Evolutionary conservation across 2,797 vertebrate genomes (phyloP).

Genomic region (Sebastes iracundus): DNA sequence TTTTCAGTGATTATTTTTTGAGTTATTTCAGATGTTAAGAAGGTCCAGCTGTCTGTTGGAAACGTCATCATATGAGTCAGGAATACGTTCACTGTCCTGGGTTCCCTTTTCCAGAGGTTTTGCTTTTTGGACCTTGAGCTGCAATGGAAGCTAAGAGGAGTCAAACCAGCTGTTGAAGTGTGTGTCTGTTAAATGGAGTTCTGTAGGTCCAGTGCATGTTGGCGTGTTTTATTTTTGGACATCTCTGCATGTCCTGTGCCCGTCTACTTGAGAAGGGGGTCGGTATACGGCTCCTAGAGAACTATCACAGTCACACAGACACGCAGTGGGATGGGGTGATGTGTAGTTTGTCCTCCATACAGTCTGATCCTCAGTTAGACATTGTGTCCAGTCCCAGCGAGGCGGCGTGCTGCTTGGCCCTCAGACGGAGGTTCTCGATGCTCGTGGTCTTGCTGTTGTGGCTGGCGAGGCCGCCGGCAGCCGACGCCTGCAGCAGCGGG

Average conservation of each 20-base stretch:
- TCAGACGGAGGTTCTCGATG: constrained; percentile 96
- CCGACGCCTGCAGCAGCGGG: constrained; percentile 91
- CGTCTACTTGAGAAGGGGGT: constrained; percentile 9
- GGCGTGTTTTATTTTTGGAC: constrained; percentile 28
- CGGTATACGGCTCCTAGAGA: constrained; percentile 34
- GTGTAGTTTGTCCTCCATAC: constrained; percentile 20
- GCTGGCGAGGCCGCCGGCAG: constrained; percentile 79
- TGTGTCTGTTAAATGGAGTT: constrained; percentile 16
- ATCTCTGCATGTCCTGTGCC: constrained; percentile 25
- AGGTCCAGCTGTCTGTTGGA: constrained; percentile 27
- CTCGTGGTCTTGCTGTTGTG: constrained; percentile 99
- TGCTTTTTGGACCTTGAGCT: constrained; percentile 15
- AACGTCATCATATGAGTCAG: constrained; percentile 1
- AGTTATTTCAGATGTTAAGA: not conserved
- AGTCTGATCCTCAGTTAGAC: constrained; percentile 87
- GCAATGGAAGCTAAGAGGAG: constrained; percentile 22
- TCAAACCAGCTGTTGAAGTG: constrained; percentile 4
- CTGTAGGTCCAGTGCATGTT: constrained; percentile 40
- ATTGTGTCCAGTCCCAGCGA: constrained; percentile 96
- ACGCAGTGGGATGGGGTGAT: constrained; percentile 18
- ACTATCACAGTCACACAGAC: constrained; percentile 50
- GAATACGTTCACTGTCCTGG: not conserved
- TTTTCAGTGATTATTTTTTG: constrained; percentile 3
- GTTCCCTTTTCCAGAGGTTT: constrained; percentile 6
- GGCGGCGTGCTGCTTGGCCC: constrained; percentile 96